Conservation (phyloP, 2,888 invertebrate genomes). For the Pachliopta kotzebuea region DNA sequence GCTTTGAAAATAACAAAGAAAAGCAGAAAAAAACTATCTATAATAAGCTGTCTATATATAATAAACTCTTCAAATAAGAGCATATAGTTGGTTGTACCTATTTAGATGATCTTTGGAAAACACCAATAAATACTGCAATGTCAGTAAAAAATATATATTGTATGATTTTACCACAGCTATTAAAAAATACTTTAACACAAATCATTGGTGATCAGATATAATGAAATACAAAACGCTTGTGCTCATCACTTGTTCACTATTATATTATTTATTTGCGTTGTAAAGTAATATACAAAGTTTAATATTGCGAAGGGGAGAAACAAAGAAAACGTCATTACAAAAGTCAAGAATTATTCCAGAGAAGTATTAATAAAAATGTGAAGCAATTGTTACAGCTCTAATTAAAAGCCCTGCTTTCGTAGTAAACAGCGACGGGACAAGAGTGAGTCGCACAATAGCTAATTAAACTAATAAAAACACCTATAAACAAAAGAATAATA, state of each 20-base stretch:
- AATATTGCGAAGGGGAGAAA: not conserved
- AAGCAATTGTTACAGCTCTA: not conserved
- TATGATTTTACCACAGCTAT: no score
- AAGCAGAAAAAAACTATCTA: no score
- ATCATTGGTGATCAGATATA: not conserved
- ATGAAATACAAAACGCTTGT: not conserved
- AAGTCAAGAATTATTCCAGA: not conserved
- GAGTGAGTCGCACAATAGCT: constrained; percentile 5
- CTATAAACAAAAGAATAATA: not conserved
- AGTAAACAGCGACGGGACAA: not conserved
- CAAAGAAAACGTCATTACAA: not conserved
- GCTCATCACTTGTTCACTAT: not conserved
- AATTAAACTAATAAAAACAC: constrained; percentile 5
- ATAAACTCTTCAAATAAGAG: no score
- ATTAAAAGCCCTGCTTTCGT: not conserved
- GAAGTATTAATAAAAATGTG: not conserved
- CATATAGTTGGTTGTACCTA: no score
- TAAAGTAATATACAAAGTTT: not conserved
- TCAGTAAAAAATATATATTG: no score
- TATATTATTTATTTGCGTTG: not conserved
- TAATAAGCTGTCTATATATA: no score
- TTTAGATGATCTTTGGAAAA: no score
- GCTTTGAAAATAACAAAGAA: no score
- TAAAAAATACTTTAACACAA: no score
- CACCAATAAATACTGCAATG: no score